Evolutionary conservation across 64 coral and sea anemone species (phyloP), one percentile per base, ranked within the genome.

Genomic region (Porites lutea): DNA sequence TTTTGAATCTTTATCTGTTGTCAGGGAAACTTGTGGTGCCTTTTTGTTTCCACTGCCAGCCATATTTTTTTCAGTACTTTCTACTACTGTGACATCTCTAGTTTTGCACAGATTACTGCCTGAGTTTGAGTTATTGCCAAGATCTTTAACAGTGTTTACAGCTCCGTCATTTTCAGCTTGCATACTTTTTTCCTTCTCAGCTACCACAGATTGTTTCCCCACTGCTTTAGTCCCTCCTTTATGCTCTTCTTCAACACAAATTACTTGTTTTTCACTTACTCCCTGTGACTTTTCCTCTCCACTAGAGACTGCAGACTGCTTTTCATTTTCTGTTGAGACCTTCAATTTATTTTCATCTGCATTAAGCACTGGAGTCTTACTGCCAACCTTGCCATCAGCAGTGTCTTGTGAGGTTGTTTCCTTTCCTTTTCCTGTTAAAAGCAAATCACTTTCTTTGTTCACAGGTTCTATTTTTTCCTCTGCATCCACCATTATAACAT

Each of bases 401-500:
- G 11, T 4, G 21, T 54, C 49, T 18, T 78, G 49, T n/a, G 75
- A 80, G 37, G n/a, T 57, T 15, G 59, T 45, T 15, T 3, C 4
- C 6, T 82, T 48, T 16, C 51, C 73, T 8, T 19, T 46, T 76
- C 48, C 18, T 2, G 15, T n/a, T 51, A 48, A 49, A 18, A 50
- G 49, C 19, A 9, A 16, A 3, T 19, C 73, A 47, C 18, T 18
- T 19, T 23, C 61, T 68, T 84, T 19, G 19, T 18, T 84, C 16
- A 22, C n/a, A 20, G 18, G 8, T 22, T 49, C 12, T 10, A 16
- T 12, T 52, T 63, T 48, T 5, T 52, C 59, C 13, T 84, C 45
- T 4, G 15, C 47, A 67, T 84, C 81, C 47, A 51, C 62, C 81
- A 84, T 84, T 22, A 48, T 7, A 3, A 84, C 61, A 69, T 69